Base-by-base conservation (phyloP, 2,113 vertebrate species). In the Mastomys natalensis region DNA sequence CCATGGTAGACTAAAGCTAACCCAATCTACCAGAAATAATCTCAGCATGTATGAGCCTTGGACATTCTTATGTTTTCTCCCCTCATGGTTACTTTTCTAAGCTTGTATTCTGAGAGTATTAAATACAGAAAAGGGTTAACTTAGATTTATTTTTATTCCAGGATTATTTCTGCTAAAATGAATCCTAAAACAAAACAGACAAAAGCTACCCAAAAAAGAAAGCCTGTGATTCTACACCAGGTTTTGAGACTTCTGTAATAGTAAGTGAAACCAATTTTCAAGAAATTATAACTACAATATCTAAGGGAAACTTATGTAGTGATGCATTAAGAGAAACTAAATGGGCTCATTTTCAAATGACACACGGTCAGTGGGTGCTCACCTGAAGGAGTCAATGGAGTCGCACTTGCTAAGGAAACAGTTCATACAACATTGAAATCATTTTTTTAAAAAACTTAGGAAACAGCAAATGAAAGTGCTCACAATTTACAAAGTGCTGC, bases 91-190 rank as follows among this genome's bases (percentile, higher is more conserved):
- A 93, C 15, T 95, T 7, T 87, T 95, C 77, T 89, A 80, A 96
- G 58, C 51, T 34, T 90, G 2, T 82, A 87, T 29, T 43, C 34
- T 80, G 91, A 94, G 72, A 94, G 86, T 48, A 48, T 24, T 87
- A 94, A 95, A 77, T 89, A 90, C 5, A 87, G 68, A 21, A 78
- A 68, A 77, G 48, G 2, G 0, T 82, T 93, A 87, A 89, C 40
- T 64, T 94, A 66, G 88, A 87, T 58, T 77, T 15, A 91, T 82
- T 95, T 93, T 93, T 91, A 66, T 13, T 3, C 48, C 68, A 55
- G 13, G 74, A 64, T 89, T 89, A 89, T 68, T 96, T 95, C 80
- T 96, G 66, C 76, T 48, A 81, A 22, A 92, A 60, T 90, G 80
- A 94, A 73, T 10, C 11, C 19, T 43, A 74, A 80, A 64, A 81